Evolutionary conservation across 2,888 invertebrate genomes (phyloP), one percentile per base, ranked within the genome.

Genomic region (Entomobrya proxima): DNA sequence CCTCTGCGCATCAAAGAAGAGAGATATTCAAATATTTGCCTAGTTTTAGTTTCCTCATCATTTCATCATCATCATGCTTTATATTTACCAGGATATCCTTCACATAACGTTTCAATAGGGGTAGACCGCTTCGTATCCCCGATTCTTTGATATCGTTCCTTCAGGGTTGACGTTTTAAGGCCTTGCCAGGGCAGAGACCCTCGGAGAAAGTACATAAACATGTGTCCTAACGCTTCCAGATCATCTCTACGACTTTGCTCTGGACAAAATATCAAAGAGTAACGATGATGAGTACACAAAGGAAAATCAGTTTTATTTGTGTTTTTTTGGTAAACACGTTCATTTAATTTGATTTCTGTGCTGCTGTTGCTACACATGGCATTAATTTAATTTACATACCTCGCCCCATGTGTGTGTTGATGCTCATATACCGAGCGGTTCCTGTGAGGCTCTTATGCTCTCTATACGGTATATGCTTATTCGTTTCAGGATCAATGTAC

Each of bases 181-280:
- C 99, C 99, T 94, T 85, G 80, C 93, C 94, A 93, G 91, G 99
- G 99, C 93, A 99, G 94, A 93, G 98, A 98, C 91, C 99, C 99
- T 91, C 99, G 95, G 93, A 99, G 94, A 94, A 99, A 99, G 94
- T 99, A 99, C 99, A 99, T 99, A 94, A 99, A 99, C 99, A 99
- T 99, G 94, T 99, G 99, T 90, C 99, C 99, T 92, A 99, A 94
- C 89, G 99, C 99, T 93, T 99, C 99, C 92, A 99, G 94, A 94
- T 99, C 99, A 93, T 99, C 99, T 92, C 99, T 95, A 92, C 99
- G 95, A 92, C 98, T 98, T 95, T 99, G 99, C 94, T 99, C 99
- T 96, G 93, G 6, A 92, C 91, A 37, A 37, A 24, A 32, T 5
- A 61, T 32, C 6, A 55, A 13, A 5, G 27, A 18, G 9, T 21